These are phyloP conservation scores for Crioceris asparagi DNA, from an alignment of 2,888 invertebrate genomes.

Conservation along the genomic window DNA sequence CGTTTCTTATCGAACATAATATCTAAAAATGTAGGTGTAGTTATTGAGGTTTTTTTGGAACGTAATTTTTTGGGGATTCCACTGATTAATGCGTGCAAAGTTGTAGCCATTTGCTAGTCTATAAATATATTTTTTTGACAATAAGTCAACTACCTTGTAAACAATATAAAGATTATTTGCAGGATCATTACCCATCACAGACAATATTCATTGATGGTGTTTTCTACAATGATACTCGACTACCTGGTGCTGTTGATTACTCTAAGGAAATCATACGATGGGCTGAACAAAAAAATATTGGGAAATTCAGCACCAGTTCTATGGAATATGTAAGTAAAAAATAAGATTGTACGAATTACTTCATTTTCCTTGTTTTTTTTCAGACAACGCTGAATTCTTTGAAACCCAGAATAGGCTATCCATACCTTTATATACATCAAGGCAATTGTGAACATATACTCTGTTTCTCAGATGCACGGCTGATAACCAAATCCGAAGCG, in stretches of 20 bases:
- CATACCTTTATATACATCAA: constrained; percentile 78
- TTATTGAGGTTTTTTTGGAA: neutral
- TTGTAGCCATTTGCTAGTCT: too few species aligned
- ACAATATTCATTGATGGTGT: constrained; percentile 69
- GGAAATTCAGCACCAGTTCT: constrained; percentile 39
- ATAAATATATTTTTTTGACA: too few species aligned
- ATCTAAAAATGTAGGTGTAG: too few species aligned
- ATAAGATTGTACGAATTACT: neutral
- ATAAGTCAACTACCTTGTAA: too few species aligned
- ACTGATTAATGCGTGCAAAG: neutral
- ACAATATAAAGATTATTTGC: constrained; percentile 12
- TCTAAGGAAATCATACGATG: constrained; percentile 54
- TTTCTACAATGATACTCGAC: constrained; percentile 66
- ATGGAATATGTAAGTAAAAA: constrained; percentile 43
- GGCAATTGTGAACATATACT: constrained; percentile 88
- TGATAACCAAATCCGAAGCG: constrained; percentile 36
- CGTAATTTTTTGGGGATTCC: constrained; percentile 1
- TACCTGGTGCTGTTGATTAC: constrained; percentile 50
- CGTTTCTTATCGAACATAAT: too few species aligned
- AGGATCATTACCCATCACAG: constrained; percentile 58
- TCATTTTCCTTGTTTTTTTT: constrained; percentile 15
- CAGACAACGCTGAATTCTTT: constrained; percentile 42
- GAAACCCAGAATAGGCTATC: constrained; percentile 50
- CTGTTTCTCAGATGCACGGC: constrained; percentile 63
- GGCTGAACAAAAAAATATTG: constrained; percentile 40